Conservation (phyloP, 2,888 invertebrate genomes). For the Thereva unica region DNA sequence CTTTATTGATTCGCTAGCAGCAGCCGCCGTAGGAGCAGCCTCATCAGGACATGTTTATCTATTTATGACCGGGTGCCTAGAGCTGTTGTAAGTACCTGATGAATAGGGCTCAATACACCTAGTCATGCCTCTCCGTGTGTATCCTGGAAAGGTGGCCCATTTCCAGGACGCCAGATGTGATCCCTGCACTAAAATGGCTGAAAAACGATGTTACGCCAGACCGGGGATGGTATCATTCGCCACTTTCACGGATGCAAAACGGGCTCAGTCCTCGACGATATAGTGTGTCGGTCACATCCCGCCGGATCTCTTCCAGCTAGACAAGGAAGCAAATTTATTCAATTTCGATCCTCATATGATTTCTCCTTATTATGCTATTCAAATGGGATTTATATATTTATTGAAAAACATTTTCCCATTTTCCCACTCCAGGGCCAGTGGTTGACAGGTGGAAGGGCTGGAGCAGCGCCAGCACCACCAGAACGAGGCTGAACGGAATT, state of each 20-base stretch:
- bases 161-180: conserved; percentile 1
- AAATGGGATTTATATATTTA: conserved; percentile 35
- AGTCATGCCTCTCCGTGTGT: conserved; percentile 5
- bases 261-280: background rate
- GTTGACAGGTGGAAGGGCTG: background rate
- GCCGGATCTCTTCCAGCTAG: conserved; percentile 8
- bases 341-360: conserved; percentile 30
- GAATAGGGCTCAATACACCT: conserved; percentile 22
- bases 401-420: conserved; percentile 32
- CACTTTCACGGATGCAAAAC: background rate
- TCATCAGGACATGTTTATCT: conserved; percentile 19
- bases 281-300: conserved; percentile 15
- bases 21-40: background rate
- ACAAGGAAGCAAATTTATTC: conserved; percentile 29
- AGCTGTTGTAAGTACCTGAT: conserved; percentile 26
- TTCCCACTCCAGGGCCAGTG: background rate
- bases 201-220: no score
- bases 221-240: no score
- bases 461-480: background rate
- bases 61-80: conserved; percentile 19
- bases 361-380: conserved; percentile 33
- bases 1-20: conserved; percentile 18
- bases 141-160: background rate
- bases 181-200: background rate
- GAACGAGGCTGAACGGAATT: conserved; percentile 4